Evolutionary conservation across 2,113 vertebrate genomes (phyloP).

Genomic region (Ophiodon elongatus): DNA sequence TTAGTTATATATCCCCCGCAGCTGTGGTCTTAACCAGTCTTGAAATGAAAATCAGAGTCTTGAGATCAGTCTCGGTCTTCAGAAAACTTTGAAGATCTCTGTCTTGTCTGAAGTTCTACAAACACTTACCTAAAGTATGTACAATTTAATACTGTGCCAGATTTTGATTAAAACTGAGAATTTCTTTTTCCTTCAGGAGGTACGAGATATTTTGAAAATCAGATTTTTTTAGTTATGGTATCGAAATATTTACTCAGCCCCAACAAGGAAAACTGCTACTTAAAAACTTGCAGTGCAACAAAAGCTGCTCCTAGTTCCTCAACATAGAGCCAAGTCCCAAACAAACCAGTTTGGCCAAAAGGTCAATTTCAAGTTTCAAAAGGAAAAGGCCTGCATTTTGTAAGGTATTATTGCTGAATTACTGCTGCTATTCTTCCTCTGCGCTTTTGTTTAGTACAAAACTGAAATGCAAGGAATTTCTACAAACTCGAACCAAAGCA

Average conservation of each 20-base stretch:
- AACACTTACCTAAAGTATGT: not conserved
- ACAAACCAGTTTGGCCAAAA: slow-evolving; percentile 28
- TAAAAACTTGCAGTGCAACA: slow-evolving; percentile 7
- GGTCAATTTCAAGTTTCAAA: not conserved
- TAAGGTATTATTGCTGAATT: not conserved
- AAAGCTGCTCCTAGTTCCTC: not conserved
- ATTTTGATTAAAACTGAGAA: not conserved
- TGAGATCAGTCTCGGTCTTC: not conserved
- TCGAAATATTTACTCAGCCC: not conserved
- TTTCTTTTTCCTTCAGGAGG: not conserved
- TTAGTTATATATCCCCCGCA: no score
- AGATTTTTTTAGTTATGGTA: not conserved
- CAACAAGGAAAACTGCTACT: not conserved
- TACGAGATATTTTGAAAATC: not conserved
- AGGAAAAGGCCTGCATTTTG: not conserved
- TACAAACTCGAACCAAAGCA: slow-evolving; percentile 4
- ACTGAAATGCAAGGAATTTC: not conserved
- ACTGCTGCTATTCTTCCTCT: not conserved
- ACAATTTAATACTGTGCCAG: not conserved
- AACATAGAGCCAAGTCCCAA: slow-evolving; percentile 1
- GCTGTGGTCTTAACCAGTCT: no score
- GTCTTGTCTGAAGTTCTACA: not conserved
- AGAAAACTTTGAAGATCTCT: not conserved
- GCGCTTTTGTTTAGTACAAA: not conserved
- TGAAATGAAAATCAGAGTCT: no score